Percentiles rank a stretch among this genome's conserved stretches.
Conservation (phyloP, 1,140 invertebrate species). For the Bactericera cockerelli region DNA sequence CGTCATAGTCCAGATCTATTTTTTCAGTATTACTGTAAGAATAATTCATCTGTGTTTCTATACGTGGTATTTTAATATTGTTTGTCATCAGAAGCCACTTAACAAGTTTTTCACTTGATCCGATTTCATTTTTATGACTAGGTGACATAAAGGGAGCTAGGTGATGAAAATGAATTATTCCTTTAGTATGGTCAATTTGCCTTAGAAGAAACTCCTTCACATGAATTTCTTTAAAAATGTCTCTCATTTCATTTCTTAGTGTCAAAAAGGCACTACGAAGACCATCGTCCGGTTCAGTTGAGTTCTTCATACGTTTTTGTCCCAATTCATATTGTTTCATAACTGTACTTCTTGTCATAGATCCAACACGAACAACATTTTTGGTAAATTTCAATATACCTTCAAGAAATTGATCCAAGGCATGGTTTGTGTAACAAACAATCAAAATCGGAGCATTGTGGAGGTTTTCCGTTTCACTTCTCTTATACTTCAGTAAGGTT, state of each 20-base stretch:
- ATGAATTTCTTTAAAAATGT: conserved; percentile 12
- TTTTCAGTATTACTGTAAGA: too few species aligned
- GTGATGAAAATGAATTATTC: too few species aligned
- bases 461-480: conserved; percentile 8
- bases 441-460: conserved; percentile 43
- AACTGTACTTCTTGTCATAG: conserved; percentile 39
- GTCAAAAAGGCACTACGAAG: conserved; percentile 11
- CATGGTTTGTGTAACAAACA: conserved; percentile 76
- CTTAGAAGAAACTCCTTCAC: neutral
- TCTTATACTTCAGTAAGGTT: conserved; percentile 36
- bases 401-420: conserved; percentile 72
- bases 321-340: conserved; percentile 12
- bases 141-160: too few species aligned
- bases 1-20: too few species aligned
- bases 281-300: conserved; percentile 3
- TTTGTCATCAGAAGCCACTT: too few species aligned
- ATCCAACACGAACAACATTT: conserved; percentile 55
- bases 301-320: conserved; percentile 10
- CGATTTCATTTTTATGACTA: too few species aligned
- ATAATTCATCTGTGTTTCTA: too few species aligned
- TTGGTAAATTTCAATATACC: conserved; percentile 40
- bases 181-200: too few species aligned
- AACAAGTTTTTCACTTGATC: too few species aligned
- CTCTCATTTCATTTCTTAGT: conserved; percentile 5
- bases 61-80: too few species aligned